Evolutionary conservation across 35 echinoderm and acorn worm species (phyloP).

Genomic region (Stichopus chloronotus): DNA sequence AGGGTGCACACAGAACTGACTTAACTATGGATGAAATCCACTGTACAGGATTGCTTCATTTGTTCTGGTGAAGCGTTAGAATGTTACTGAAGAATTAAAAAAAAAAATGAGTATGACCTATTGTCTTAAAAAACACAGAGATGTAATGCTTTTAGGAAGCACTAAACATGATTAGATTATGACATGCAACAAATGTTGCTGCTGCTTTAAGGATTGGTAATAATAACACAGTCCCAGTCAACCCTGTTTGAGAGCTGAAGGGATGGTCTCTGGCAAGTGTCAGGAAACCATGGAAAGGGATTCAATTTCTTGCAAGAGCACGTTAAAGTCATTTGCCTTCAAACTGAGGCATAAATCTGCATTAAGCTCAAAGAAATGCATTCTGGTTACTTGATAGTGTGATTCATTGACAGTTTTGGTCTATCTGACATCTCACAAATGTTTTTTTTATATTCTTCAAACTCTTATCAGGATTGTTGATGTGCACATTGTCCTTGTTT

Average conservation of each 20-base stretch:
- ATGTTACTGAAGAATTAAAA: no score
- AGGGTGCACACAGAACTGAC: no score
- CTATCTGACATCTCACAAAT: constrained; percentile 3
- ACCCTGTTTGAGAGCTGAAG: background rate
- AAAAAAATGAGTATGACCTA: no score
- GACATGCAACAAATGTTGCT: no score
- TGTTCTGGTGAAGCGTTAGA: no score
- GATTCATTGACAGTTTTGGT: background rate
- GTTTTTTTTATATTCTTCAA: background rate
- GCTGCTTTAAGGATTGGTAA: no score
- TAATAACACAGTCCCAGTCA: no score
- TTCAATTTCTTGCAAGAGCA: background rate
- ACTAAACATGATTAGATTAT: no score
- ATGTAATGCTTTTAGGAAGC: no score
- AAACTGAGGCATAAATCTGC: background rate
- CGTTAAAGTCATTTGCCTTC: background rate
- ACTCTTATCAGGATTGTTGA: background rate
- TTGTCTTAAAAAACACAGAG: no score
- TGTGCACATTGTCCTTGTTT: background rate
- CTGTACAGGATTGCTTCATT: no score
- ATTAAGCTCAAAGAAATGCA: background rate
- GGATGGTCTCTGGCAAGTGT: background rate
- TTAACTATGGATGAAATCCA: no score
- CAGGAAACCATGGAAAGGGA: background rate
- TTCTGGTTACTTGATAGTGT: background rate